Evolutionary conservation across 2,113 vertebrate species (phyloP), one percentile per base, ranked within the genome.

Genomic region (Nerophis ophidion): DNA sequence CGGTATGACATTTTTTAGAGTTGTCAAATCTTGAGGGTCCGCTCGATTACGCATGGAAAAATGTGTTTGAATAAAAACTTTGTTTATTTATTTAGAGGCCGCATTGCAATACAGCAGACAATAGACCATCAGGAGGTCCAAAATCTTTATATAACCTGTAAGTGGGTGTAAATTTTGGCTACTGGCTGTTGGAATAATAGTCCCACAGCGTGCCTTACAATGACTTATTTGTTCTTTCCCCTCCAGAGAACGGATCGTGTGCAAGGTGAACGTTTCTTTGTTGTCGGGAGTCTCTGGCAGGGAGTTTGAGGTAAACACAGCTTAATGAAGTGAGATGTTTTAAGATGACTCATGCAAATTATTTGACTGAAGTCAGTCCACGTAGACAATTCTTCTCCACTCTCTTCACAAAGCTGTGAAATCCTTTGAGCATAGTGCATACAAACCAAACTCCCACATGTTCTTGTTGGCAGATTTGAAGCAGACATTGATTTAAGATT

Each of bases 171-270:
- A 69, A 73, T 67, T 74, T 72, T 79, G 82, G 82, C 75, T 11
- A 48, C 16, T 9, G 58, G 57, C 35, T 40, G 65, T 68, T 71
- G 59, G 60, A 76, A 72, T 70, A 77, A 72, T 42, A 63, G 60
- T 45, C 57, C 36, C 48, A 60, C 52, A 52, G 49, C 35, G 6
- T 49, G 79, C 63, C 61, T 58, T 72, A 81, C 79, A 83, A 82
- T 76, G 68, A 77, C 77, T 72, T 80, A 17, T 81, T 84, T 87
- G 85, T 83, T 87, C 73, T 84, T 75, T 64, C 2, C 57, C 48
- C 49, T 36, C 42, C 65, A 68, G 57, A 59, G 58, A 60, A 68
- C 68, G 70, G 72, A 72, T 52, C 10, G 73, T 68, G 68, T 60
- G 56, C 15, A 7, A 34, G 61, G 74, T 5, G n/a, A 62, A 69